Evolutionary conservation across 2,888 invertebrate species (phyloP).

Genomic region (Dinocampus coccinellae): DNA sequence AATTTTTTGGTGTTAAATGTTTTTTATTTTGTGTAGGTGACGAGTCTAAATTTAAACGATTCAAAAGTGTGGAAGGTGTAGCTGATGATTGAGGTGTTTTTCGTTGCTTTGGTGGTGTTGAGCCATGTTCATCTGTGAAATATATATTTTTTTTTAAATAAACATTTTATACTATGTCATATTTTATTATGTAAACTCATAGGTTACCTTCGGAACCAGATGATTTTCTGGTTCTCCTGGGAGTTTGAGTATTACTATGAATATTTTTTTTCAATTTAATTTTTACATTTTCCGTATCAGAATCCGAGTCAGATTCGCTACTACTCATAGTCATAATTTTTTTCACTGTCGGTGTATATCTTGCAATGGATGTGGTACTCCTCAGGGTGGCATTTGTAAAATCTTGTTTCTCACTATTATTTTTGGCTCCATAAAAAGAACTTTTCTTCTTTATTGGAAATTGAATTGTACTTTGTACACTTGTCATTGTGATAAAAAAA

Average conservation of each 20-base stretch:
- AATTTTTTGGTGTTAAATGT: constrained; percentile 52
- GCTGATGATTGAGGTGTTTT: constrained; percentile 42
- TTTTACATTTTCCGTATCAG: constrained; percentile 12
- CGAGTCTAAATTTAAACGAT: constrained; percentile 52
- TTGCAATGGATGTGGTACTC: constrained; percentile 41
- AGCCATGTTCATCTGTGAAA: constrained; percentile 48
- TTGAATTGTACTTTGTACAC: constrained; percentile 70
- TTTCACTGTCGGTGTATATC: constrained; percentile 57
- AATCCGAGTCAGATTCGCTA: constrained; percentile 53
- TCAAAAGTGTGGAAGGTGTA: constrained; percentile 58
- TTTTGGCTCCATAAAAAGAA: constrained; percentile 58
- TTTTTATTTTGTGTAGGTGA: constrained; percentile 41
- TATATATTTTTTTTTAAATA: neutral
- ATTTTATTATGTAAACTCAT: neutral
- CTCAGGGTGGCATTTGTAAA: constrained; percentile 55
- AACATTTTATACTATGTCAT: neutral
- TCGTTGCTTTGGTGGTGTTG: constrained; percentile 53
- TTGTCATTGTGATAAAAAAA: constrained; percentile 53
- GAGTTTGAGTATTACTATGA: constrained; percentile 42
- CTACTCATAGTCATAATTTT: constrained; percentile 63
- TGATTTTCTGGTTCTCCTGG: constrained; percentile 45
- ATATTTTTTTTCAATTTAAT: constrained; percentile 43
- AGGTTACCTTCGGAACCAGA: constrained; percentile 47
- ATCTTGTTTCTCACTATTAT: constrained; percentile 50
- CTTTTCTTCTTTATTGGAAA: constrained; percentile 71